Base-by-base conservation (phyloP, 2,888 invertebrate species). In the Hyalella azteca region DNA sequence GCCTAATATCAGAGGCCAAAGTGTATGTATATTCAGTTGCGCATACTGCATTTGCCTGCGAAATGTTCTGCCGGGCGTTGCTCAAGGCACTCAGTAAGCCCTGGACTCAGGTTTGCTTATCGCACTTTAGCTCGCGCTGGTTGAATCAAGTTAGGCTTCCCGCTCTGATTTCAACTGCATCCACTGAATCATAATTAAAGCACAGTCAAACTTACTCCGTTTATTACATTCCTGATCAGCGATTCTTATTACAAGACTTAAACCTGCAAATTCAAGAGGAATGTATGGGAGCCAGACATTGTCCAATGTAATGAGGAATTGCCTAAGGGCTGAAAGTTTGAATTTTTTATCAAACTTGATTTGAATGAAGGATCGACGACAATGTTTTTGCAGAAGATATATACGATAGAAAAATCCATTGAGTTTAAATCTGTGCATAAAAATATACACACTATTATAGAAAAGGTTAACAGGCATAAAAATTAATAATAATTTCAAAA, bases 181-280 rank as follows among this genome's bases (percentile, higher is more conserved):
- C 66, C 7, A 66, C 66, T 36, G 66, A 66, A 66, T 66, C 66
- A 66, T 66, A 66, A 66, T 66, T 66, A 66, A 36, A 66, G 66
- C 66, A 19, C 66, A 36, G 66, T 39, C 66, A 66, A 66, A 66
- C 66, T 66, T 66, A 66, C 66, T 66, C 36, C 66, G 66, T 66
- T 66, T 66, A 66, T 66, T 66, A 36, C 66, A 66, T 66, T 66
- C 66, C 66, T 66, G 36, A 66, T 66, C 66, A 32, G 29, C 36
- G 66, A 66, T 29, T 66, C 66, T 66, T 66, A 66, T 39, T 39
- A 36, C 54, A 11, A 5, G 29, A 54, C 26, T 54, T 54, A 9
- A 29, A n/a, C n/a, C n/a, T n/a, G n/a, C n/a, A n/a, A n/a, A n/a
- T n/a, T n/a, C n/a, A n/a, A n/a, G n/a, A n/a, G n/a, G n/a, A n/a